These are phyloP conservation scores for Leptinotarsa juncta DNA, from an alignment of 2,888 invertebrate species.

Conservation along the genomic window DNA sequence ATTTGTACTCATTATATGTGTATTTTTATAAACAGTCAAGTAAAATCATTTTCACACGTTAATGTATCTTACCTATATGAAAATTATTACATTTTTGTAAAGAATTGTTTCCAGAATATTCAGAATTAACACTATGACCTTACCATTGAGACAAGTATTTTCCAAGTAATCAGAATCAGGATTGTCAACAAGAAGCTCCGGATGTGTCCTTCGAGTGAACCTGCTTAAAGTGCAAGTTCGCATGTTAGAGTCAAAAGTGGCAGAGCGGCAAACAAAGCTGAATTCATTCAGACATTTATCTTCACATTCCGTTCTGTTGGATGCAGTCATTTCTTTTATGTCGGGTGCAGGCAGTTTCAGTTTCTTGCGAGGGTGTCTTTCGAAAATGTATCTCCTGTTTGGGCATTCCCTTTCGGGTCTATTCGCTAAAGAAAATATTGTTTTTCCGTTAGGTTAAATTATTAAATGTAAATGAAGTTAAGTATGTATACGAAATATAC, in stretches of 20 bases:
- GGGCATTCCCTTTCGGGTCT: slow-evolving; percentile 91
- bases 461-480: too few species aligned
- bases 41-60: too few species aligned
- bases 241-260: slow-evolving; percentile 82
- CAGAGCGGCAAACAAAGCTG: slow-evolving; percentile 89
- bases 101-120: too few species aligned
- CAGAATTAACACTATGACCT: slow-evolving; percentile 36
- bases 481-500: too few species aligned
- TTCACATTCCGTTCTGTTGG: slow-evolving; percentile 90
- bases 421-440: slow-evolving; percentile 70
- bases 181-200: slow-evolving; percentile 85
- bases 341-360: slow-evolving; percentile 84
- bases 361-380: slow-evolving; percentile 87
- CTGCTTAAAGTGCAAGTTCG: slow-evolving; percentile 84
- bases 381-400: slow-evolving; percentile 88
- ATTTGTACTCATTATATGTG: too few species aligned
- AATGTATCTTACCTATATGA: too few species aligned
- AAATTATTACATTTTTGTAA: too few species aligned
- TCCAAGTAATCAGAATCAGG: slow-evolving; percentile 90
- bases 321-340: slow-evolving; percentile 85
- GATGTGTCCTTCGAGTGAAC: slow-evolving; percentile 88
- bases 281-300: slow-evolving; percentile 91
- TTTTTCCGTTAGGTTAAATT: not conserved
- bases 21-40: too few species aligned
- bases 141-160: slow-evolving; percentile 90